Base-by-base conservation (phyloP, 2,888 invertebrate species). In the Tetheella fluctuosa region DNA sequence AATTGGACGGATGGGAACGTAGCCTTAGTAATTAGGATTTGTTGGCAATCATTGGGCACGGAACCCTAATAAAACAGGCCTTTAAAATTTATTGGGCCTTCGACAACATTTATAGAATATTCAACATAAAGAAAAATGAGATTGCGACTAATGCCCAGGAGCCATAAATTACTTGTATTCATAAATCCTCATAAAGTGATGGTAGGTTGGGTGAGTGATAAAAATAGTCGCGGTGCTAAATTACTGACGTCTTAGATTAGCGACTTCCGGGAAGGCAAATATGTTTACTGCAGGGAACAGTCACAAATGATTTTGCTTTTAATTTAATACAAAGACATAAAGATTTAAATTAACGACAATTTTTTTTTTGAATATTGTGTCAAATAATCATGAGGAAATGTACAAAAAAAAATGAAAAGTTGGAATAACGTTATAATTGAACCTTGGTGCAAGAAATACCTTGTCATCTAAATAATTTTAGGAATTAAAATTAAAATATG, bases 151-250 rank as follows among this genome's bases (percentile, higher is more conserved):
- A 34, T 34, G 13, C 13, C 13, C 13, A 34, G 34, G 13, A 34
- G 34, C 13, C 13, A 34, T 34, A 34, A 34, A 34, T 34, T n/a
- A 39, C 1, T n/a, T 39, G 39, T 39, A 39, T 39, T 39, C 39
- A 39, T 39, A 39, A 39, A 39, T 39, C n/a, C 15, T 39, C 39
- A n/a, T 39, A 39, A n/a, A n/a, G 39, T 39, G 39, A n/a, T 39
- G n/a, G n/a, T 39, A 5, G 39, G 39, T n/a, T 39, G n/a, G 39
- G 39, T 39, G n/a, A n/a, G 5, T n/a, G 39, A 39, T 39, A 39
- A 39, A 39, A 39, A 39, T 39, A 39, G n/a, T 7, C 39, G 39
- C n/a, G 7, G 39, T n/a, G 39, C 39, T 39, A 39, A 39, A 39
- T n/a, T 39, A 39, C 39, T n/a, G 5, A 39, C 39, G 39, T n/a